Conservation (phyloP, 1,140 invertebrate genomes). For the Cotesia vestalis region DNA sequence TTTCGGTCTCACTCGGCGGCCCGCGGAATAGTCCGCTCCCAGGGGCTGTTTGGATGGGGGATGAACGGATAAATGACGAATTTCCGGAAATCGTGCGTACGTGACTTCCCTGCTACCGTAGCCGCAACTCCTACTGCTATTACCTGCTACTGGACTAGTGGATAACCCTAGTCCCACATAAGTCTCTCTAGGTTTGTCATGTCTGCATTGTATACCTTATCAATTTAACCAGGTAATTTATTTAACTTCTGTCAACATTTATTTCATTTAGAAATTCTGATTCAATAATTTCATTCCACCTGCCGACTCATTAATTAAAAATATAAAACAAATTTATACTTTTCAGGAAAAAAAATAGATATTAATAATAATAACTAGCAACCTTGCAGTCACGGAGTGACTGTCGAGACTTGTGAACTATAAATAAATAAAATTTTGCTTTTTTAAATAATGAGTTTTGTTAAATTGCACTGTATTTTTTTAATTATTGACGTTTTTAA, state of each 20-base stretch:
- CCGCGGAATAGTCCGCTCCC: not conserved
- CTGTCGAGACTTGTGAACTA: too few relatives aligned
- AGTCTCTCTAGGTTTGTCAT: conserved; percentile 12
- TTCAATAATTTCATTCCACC: too few relatives aligned
- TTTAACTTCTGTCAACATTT: conserved; percentile 1
- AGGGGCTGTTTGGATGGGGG: conserved; percentile 32
- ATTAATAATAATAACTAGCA: too few relatives aligned
- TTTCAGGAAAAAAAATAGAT: too few relatives aligned
- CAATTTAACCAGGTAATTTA: conserved; percentile 11
- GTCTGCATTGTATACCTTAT: conserved; percentile 18
- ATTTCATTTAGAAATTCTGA: not conserved
- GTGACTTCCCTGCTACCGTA: conserved; percentile 41
- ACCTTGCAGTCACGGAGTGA: too few relatives aligned
- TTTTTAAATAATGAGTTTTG: too few relatives aligned
- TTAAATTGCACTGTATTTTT: too few relatives aligned
- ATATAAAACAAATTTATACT: too few relatives aligned
- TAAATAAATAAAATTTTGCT: too few relatives aligned
- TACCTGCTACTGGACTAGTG: too few relatives aligned
- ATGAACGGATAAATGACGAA: conserved; percentile 49
- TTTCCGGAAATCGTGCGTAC: conserved; percentile 52
- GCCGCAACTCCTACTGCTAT: not conserved
- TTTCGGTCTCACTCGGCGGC: not conserved
- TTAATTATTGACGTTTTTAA: too few relatives aligned
- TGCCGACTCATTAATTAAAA: too few relatives aligned
- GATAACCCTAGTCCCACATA: conserved; percentile 4